Base-by-base conservation (phyloP, 2,797 vertebrate genomes). In the Enteromius treurensis region DNA sequence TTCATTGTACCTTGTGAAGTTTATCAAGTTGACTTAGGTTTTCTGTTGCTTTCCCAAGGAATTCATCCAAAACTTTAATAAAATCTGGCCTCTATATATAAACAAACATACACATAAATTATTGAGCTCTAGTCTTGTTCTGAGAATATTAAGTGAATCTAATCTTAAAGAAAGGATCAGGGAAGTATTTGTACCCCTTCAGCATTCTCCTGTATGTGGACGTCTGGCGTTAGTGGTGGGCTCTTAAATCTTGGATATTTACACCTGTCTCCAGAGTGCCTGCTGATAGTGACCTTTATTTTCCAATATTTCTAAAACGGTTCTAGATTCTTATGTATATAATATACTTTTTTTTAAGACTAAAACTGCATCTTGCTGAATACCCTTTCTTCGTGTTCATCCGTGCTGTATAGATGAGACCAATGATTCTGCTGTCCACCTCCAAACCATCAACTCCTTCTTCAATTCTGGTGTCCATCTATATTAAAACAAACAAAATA, bases 401-500 rank as follows among this genome's bases (percentile, higher is more conserved):
- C 86, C 89, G 91, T 11, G 92, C 74, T 0, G 92, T 94, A 87
- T 95, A 94, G 87, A 95, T 90, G 67, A 94, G 92, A 55, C 93
- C 94, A 8, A 94, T 89, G 40, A 94, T 93, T 82, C 93, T 91
- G 88, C 86, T 91, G 19, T 95, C 94, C 68, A 93, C 90, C 71
- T 90, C 91, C 17, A 95, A 90, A 3, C 77, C 90, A 45, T 69
- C 77, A 51, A 95, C 92, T 0, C 93, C 93, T 3, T 82, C 89
- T 60, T 92, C 89, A 34, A 94, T 87, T 0, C 29, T 60, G 0
- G 89, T 92, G 47, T 85, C 85, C 64, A 93, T 87, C 94, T 95
- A 86, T 2, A 87, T 10, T 34, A 71, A 70, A 76, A 0, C 9
- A 2, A 79, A 23, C 3, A 79, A 49, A 5, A 77, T 0, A 73